Conservation (phyloP, 2,113 vertebrate genomes). For the Malurus cyaneus region DNA sequence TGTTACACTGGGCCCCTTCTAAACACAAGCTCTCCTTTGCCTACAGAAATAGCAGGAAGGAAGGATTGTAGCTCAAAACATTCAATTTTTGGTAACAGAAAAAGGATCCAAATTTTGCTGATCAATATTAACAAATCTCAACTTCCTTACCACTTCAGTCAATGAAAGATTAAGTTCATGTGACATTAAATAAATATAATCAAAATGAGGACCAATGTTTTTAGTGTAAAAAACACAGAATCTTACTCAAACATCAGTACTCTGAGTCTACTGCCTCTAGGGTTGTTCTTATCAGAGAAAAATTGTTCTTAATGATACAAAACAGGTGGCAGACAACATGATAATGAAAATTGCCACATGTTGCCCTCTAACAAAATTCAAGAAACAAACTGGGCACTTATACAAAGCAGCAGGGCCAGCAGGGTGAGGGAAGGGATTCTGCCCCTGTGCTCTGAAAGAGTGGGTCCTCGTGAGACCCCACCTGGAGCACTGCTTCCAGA, state of each 20-base stretch:
- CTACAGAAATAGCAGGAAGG: background rate
- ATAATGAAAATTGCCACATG: fast-evolving
- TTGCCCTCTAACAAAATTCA: background rate
- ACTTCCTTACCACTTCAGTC: background rate
- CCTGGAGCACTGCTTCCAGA: background rate
- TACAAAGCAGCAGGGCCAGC: background rate
- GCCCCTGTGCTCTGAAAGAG: background rate
- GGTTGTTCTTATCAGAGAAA: background rate
- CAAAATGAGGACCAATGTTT: background rate
- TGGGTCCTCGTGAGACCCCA: background rate
- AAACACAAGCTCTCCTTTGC: background rate
- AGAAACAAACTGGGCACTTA: background rate
- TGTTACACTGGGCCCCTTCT: background rate
- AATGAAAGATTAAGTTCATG: background rate
- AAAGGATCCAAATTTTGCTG: background rate
- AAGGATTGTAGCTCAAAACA: background rate
- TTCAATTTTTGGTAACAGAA: background rate
- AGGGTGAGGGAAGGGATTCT: background rate
- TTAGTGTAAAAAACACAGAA: background rate
- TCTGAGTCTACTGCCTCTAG: background rate
- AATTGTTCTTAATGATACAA: background rate
- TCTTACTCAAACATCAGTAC: background rate
- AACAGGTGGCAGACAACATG: background rate
- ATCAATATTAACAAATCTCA: background rate
- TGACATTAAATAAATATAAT: background rate